These are phyloP conservation scores for Maconellicoccus hirsutus DNA, from an alignment of 1,140 invertebrate genomes.

Conservation along the genomic window DNA sequence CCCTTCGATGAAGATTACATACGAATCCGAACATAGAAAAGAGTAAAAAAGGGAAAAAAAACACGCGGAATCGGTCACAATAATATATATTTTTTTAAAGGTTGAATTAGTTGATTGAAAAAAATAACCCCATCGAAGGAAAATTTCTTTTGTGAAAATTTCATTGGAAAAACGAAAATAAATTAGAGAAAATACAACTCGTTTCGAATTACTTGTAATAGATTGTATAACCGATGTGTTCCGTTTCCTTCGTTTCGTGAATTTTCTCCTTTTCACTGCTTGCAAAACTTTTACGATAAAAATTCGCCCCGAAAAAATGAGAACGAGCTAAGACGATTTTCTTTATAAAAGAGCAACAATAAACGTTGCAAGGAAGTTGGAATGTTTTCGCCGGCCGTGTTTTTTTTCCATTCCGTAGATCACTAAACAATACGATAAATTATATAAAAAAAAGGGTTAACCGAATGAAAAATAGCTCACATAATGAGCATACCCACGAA, in stretches of 20 bases:
- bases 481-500: not conserved
- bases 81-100: constrained; percentile 5
- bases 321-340: not conserved
- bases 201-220: not conserved
- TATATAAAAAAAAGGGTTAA: not conserved
- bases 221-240: not conserved
- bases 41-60: not conserved
- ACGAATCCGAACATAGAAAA: not conserved
- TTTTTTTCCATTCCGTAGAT: not conserved
- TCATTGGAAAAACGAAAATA: not conserved
- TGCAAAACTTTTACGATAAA: not conserved
- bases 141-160: constrained; percentile 6
- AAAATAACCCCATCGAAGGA: not conserved
- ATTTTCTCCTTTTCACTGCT: not conserved
- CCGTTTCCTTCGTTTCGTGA: not conserved
- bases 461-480: not conserved
- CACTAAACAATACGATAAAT: not conserved
- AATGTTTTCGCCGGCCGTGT: not conserved
- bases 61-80: not conserved
- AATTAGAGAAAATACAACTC: constrained; percentile 9
- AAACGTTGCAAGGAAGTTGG: not conserved
- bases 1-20: not conserved
- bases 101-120: constrained; percentile 9
- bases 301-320: not conserved
- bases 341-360: constrained; percentile 5